A percentile compares a stretch with the other conserved stretches of the same genome.
Evolutionary conservation across 2,797 vertebrate genomes (phyloP).

Genomic region (Todus mexicanus): DNA sequence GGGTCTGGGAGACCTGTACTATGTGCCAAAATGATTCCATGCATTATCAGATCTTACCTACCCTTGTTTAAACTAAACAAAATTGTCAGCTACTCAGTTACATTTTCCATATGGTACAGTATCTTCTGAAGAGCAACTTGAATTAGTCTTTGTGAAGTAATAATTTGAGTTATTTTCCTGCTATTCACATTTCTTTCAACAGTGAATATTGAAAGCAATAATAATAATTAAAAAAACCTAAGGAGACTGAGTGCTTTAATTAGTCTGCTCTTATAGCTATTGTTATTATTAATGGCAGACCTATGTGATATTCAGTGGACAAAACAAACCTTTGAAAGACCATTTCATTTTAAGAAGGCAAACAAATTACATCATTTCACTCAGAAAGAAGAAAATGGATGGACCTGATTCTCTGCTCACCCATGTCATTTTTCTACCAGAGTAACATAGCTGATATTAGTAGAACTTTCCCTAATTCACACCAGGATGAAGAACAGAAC

Average conservation of each 20-base stretch:
- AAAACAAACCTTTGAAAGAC: neutral
- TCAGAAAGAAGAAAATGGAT: neutral
- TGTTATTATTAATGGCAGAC: neutral
- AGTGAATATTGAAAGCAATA: neutral
- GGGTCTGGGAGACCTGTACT: constrained; percentile 3
- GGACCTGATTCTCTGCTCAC: neutral
- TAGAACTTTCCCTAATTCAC: constrained; percentile 24
- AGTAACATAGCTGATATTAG: neutral
- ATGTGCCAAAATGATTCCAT: constrained; percentile 28
- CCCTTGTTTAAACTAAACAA: constrained; percentile 56
- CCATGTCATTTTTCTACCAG: constrained; percentile 13
- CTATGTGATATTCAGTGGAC: neutral
- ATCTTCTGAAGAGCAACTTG: constrained; percentile 5
- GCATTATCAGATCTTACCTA: constrained; percentile 62
- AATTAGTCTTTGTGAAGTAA: constrained; percentile 17
- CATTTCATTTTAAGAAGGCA: constrained; percentile 18
- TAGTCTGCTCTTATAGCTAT: neutral
- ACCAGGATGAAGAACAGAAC: constrained; percentile 21
- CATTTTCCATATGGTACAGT: constrained; percentile 42
- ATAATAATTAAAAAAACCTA: neutral
- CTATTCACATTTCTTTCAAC: neutral
- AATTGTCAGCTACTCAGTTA: constrained; percentile 50
- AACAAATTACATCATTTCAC: constrained; percentile 17
- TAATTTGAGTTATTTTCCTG: constrained; percentile 28
- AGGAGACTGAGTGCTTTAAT: neutral